A percentile compares a stretch with the other conserved stretches of the same genome.
phyloP scores from a whole-genome alignment of 1,140 invertebrate genomes.

The Portunus trituberculatus region DNA sequence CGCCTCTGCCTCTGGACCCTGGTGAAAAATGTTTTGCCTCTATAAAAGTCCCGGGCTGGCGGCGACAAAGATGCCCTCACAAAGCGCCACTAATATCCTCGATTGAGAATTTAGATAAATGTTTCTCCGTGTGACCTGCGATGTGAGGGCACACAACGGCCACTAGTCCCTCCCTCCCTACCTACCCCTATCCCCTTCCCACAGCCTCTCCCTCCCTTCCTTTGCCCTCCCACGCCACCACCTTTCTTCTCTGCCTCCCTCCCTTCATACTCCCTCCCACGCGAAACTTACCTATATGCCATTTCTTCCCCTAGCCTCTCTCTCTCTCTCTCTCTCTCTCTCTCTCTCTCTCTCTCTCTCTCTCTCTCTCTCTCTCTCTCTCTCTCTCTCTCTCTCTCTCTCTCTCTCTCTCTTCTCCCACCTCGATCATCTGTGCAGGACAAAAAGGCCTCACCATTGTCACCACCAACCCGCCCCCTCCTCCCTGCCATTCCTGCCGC shows the following conservation, averaged over 20 bases:
- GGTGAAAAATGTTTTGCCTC: slow-evolving; percentile 8
- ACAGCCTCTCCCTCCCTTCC: neutral
- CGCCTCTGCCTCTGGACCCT: neutral
- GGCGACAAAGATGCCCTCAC: slow-evolving; percentile 31
- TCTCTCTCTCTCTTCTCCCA: neutral
- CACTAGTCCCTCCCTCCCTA: neutral
- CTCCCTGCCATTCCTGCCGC: neutral
- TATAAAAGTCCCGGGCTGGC: slow-evolving; percentile 2
- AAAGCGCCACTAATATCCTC: slow-evolving; percentile 60
- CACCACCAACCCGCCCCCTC: neutral
- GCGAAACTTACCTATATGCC: neutral
- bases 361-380: slow-evolving; percentile 47
- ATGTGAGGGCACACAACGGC: slow-evolving; percentile 46
- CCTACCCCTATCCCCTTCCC: neutral
- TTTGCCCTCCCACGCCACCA: neutral
- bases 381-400: neutral
- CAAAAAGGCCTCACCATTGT: slow-evolving; percentile 53
- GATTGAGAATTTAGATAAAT: slow-evolving; percentile 66
- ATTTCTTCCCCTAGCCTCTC: neutral
- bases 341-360: slow-evolving; percentile 62
- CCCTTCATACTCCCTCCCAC: neutral
- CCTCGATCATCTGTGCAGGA: neutral
- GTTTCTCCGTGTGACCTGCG: slow-evolving; percentile 65
- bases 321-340: slow-evolving; percentile 40
- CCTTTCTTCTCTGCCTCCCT: neutral